Conservation (phyloP, 2,113 vertebrate genomes). For the Panthera uncia region DNA sequence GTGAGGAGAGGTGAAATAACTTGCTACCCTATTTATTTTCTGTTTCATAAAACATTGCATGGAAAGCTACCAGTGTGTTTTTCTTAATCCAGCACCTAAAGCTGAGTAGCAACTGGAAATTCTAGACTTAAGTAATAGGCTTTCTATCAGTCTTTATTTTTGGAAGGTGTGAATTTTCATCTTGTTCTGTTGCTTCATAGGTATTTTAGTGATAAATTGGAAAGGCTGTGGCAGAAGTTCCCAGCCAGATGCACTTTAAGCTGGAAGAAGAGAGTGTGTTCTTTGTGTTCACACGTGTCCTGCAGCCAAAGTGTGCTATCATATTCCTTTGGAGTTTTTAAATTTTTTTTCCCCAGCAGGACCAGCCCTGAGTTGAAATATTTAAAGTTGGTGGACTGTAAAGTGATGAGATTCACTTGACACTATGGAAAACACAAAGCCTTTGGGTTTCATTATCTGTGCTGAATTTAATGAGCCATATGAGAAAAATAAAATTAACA, state of each 20-base stretch:
- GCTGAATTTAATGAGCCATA: slow-evolving; percentile 62
- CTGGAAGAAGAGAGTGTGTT: slow-evolving; percentile 50
- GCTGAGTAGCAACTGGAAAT: slow-evolving; percentile 52
- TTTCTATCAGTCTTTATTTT: slow-evolving; percentile 68
- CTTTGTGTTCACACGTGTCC: slow-evolving; percentile 59
- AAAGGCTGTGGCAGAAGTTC: slow-evolving; percentile 49
- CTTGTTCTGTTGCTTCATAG: slow-evolving; percentile 64
- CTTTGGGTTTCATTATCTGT: slow-evolving; percentile 66
- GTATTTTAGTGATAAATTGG: slow-evolving; percentile 69
- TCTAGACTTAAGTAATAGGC: slow-evolving; percentile 58
- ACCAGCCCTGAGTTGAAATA: slow-evolving; percentile 52
- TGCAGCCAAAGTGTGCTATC: slow-evolving; percentile 36
- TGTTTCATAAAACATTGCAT: slow-evolving; percentile 44
- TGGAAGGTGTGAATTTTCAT: slow-evolving; percentile 70
- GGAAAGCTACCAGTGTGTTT: slow-evolving; percentile 23
- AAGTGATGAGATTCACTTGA: slow-evolving; percentile 71
- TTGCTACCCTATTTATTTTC: slow-evolving; percentile 48
- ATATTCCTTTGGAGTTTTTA: slow-evolving; percentile 49
- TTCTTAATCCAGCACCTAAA: slow-evolving; percentile 57
- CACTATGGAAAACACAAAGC: slow-evolving; percentile 45
- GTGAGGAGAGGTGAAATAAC: slow-evolving; percentile 10
- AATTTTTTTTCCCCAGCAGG: not conserved
- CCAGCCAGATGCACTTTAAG: slow-evolving; percentile 71
- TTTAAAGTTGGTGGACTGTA: slow-evolving; percentile 69
- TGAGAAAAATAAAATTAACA: slow-evolving; percentile 61